Conservation (phyloP, 2,113 vertebrate species). For the Hippocampus mohnikei region DNA sequence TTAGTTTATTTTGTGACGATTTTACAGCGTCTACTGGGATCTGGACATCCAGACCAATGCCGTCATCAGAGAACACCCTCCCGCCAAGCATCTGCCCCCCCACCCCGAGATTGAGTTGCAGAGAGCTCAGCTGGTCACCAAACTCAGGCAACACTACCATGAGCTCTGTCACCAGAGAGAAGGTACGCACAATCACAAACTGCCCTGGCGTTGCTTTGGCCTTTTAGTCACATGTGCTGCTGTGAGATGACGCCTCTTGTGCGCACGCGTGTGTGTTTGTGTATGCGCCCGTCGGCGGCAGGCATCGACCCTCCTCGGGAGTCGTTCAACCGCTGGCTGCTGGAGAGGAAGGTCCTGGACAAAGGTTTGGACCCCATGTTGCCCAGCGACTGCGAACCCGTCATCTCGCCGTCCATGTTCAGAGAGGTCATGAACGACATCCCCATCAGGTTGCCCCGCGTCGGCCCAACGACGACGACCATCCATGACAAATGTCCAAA, state of each 20-base stretch:
- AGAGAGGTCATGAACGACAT: conserved; percentile 99
- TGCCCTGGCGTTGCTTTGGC: neutral
- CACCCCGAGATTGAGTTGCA: conserved; percentile 94
- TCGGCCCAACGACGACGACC: too few species aligned
- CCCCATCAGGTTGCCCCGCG: conserved; percentile 82
- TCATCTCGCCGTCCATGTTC: conserved; percentile 97
- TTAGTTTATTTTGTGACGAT: neutral
- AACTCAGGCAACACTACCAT: conserved; percentile 92
- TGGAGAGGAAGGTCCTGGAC: conserved; percentile 94
- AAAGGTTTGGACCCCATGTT: conserved; percentile 90
- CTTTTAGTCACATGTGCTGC: too few species aligned
- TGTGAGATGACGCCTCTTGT: too few species aligned
- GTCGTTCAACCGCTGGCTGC: conserved; percentile 96
- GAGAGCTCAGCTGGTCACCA: conserved; percentile 89
- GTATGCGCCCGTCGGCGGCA: conserved; percentile 37
- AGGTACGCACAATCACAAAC: conserved; percentile 28
- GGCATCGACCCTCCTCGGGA: conserved; percentile 94
- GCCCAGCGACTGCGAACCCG: conserved; percentile 90
- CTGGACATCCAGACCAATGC: conserved; percentile 93
- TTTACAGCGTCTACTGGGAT: conserved; percentile 80
- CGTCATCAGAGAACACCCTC: conserved; percentile 83
- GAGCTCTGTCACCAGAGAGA: conserved; percentile 90
- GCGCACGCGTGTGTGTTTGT: neutral
- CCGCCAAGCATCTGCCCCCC: conserved; percentile 78
- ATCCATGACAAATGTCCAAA: too few species aligned